Percentiles rank a stretch among this genome's conserved stretches.
phyloP scores from a whole-genome alignment of 1,140 invertebrate species.

The Spodoptera frugiperda region DNA sequence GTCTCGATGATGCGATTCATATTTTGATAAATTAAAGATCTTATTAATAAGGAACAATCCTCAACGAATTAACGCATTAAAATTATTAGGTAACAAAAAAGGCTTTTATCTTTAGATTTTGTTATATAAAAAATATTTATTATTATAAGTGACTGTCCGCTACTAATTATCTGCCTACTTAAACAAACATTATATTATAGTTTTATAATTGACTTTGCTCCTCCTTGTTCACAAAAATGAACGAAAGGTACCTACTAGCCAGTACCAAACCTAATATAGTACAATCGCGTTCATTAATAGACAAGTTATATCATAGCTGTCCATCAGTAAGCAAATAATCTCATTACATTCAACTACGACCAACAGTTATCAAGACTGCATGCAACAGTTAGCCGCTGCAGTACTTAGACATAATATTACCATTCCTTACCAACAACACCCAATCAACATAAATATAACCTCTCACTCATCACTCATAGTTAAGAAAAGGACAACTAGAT shows the following conservation, averaged over 20 bases:
- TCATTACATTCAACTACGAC: constrained; percentile 35
- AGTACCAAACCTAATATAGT: neutral
- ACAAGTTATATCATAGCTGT: constrained; percentile 18
- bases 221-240: neutral
- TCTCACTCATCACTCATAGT: constrained; percentile 1
- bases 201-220: too few species aligned
- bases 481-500: neutral
- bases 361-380: constrained; percentile 29
- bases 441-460: constrained; percentile 1
- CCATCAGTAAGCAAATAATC: constrained; percentile 15
- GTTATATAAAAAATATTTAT: too few species aligned
- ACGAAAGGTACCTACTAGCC: neutral
- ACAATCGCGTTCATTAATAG: neutral
- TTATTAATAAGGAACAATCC: too few species aligned
- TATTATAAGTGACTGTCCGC: too few species aligned
- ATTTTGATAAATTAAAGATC: too few species aligned
- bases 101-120: too few species aligned
- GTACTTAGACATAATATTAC: constrained; percentile 15
- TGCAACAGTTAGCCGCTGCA: constrained; percentile 16
- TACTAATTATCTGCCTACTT: too few species aligned
- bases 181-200: too few species aligned
- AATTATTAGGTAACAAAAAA: too few species aligned
- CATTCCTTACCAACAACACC: neutral
- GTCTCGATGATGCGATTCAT: too few species aligned
- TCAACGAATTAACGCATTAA: too few species aligned